Conservation (phyloP, 2,888 invertebrate genomes). For the Rotaria sp. region DNA sequence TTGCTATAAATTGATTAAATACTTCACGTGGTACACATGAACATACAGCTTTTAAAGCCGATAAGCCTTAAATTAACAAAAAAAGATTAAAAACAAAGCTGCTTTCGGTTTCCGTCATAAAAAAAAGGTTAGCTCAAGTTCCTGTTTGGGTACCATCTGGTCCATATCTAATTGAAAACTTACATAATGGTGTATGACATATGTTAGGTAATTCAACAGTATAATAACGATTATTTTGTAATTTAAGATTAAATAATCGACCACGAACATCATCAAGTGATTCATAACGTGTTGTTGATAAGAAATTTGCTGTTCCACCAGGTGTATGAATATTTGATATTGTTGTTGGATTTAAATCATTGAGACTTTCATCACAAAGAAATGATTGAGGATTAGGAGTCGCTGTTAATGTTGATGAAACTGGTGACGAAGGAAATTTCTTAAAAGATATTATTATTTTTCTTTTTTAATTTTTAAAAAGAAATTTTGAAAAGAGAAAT, state of each 20-base stretch:
- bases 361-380: constrained; percentile 6
- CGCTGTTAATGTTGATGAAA: background rate
- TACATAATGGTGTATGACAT: constrained; percentile 24
- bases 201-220: constrained; percentile 26
- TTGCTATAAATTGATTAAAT: constrained; percentile 15
- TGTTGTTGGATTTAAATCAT: background rate
- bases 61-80: background rate
- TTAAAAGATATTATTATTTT: background rate
- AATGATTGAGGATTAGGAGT: background rate
- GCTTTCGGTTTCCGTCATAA: too few relatives aligned
- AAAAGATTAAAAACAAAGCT: too few relatives aligned
- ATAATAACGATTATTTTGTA: constrained; percentile 14
- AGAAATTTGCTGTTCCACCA: background rate
- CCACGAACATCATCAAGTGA: background rate
- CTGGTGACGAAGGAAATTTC: constrained; percentile 23
- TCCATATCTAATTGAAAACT: background rate
- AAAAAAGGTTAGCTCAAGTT: too few relatives aligned
- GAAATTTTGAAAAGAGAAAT: background rate
- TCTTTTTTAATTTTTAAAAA: background rate
- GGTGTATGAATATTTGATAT: background rate
- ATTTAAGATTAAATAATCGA: constrained; percentile 6
- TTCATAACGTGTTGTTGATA: background rate
- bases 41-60: constrained; percentile 10
- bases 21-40: constrained; percentile 27
- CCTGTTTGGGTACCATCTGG: too few relatives aligned